Base-by-base conservation (phyloP, 2,888 invertebrate species). In the Dolomedes plantarius region DNA sequence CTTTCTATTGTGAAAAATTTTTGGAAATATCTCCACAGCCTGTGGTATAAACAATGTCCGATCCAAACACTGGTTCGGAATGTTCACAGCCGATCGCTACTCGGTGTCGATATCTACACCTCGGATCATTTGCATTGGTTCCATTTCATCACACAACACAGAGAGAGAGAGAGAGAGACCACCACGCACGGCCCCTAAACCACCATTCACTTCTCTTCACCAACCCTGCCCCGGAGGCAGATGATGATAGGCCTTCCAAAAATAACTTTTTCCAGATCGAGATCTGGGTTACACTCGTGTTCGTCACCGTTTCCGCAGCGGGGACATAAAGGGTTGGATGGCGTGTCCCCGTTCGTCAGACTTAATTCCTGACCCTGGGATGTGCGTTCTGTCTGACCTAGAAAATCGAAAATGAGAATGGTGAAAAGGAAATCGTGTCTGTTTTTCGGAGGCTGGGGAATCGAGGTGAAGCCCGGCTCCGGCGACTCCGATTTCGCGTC, bases 391-490 rank as follows among this genome's bases (percentile, higher is more conserved):
- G 56, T 56, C 56, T 56, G 56, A 23, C 56, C 56, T 56, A 56
- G 56, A 56, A 56, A 56, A 56, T 56, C 56, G 56, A 56, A 56
- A 56, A 56, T 23, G 56, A 56, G 56, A 56, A 23, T 56, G n/a
- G 16, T 56, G 56, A 56, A 56, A 56, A 56, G 56, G 56, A 56
- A 56, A 56, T 56, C 56, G 56, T 23, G 56, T 9, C n/a, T n/a
- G n/a, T n/a, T n/a, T n/a, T n/a, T n/a, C 36, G 36, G n/a, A n/a
- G n/a, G n/a, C n/a, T n/a, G n/a, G n/a, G n/a, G n/a, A n/a, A n/a
- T n/a, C n/a, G n/a, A n/a, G n/a, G n/a, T n/a, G n/a, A n/a, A n/a
- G n/a, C n/a, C n/a, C n/a, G n/a, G n/a, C n/a, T n/a, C n/a, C n/a
- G n/a, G n/a, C n/a, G n/a, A n/a, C n/a, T n/a, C n/a, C n/a, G n/a